Percentiles rank a stretch among this genome's conserved stretches.
phyloP scores from a whole-genome alignment of 92 coral and sea anemone genomes.

The Virgularia gustaviana region DNA sequence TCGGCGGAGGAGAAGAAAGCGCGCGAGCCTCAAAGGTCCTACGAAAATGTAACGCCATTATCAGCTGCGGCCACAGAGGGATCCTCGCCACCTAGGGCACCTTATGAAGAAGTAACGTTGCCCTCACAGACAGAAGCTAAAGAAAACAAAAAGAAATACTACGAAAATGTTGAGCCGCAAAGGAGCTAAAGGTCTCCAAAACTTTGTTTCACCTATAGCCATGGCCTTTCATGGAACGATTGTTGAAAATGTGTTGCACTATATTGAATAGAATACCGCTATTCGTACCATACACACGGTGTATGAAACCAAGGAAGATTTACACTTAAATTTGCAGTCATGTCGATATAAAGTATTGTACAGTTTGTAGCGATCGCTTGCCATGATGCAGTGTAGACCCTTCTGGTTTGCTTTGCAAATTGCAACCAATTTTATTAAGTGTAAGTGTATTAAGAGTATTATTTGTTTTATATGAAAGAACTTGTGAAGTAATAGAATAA shows the following conservation, averaged over 20 bases:
- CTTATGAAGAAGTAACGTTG: constrained; percentile 7
- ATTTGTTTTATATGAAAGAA: too few species aligned
- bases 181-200: too few species aligned
- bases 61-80: constrained; percentile 5
- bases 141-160: constrained; percentile 3
- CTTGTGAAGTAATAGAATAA: neutral
- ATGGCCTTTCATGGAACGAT: neutral
- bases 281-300: too few species aligned
- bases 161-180: constrained; percentile 24
- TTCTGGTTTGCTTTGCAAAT: too few species aligned
- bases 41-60: constrained; percentile 30
- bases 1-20: neutral
- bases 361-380: too few species aligned
- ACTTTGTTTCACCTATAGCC: too few species aligned
- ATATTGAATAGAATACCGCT: too few species aligned
- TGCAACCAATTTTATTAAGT: too few species aligned
- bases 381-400: too few species aligned
- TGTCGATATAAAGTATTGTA: neutral
- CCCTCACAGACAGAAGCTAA: neutral
- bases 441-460: too few species aligned
- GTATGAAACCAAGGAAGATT: too few species aligned
- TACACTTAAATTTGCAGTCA: too few species aligned
- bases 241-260: neutral
- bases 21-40: neutral
- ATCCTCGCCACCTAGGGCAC: neutral